Evolutionary conservation across 2,888 invertebrate species (phyloP), one percentile per base, ranked within the genome.

Genomic region (Macrophya annulata): DNA sequence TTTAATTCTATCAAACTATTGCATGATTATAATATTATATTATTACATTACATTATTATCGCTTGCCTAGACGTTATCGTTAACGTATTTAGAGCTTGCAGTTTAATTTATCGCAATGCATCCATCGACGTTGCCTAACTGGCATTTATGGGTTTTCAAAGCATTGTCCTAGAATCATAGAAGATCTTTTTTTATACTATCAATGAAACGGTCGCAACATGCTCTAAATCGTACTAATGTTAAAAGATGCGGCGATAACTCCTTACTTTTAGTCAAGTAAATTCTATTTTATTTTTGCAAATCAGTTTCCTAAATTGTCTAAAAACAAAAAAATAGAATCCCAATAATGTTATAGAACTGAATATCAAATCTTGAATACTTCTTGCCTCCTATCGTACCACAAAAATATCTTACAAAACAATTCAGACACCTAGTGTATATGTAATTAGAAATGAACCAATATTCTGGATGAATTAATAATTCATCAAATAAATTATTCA

Each of bases 11-110:
- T 85, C 12, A 40, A 55, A 81, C 21, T 81, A 40, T 62, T 62
- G 81, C 81, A 81, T 81, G 81, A 51, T 15, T 68, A 68, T 17
- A 15, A 51, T 40, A 25, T 43, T n/a, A 51, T 31, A 12, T 76
- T 31, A 74, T 45, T 37, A 17, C 17, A 15, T 48, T 9, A 40
- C 37, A 79, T 55, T 59, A 79, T 48, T 21, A 6, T 62, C 37
- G 83, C 83, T 83, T 83, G 83, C 83, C 48, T 71, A 48, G 37
- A 51, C 37, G 21, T 81, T 83, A 25, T 83, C 48, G 21, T 68
- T 25, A 8, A 83, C 65, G 48, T 83, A 48, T 25, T 43, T 68
- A 83, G 83, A 65, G 83, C 82, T 83, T 83, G 65, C 68, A 71
- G 15, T 62, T 51, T 43, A 81, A 5, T 81, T 62, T 59, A 31